phyloP scores from a whole-genome alignment of 2,797 vertebrate genomes.

The Myotis pilosus region DNA sequence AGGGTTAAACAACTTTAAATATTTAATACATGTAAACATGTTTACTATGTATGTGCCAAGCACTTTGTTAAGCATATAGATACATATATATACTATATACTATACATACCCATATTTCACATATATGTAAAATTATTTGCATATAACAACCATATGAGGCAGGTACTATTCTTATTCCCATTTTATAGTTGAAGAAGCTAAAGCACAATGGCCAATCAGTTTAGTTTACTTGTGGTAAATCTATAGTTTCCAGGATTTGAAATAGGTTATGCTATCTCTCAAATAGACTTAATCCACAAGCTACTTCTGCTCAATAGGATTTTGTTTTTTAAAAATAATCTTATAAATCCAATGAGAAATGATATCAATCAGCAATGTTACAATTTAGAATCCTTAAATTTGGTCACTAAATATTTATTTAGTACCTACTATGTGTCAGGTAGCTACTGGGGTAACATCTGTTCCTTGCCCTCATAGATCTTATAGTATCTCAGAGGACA shows the following conservation, averaged over 20 bases:
- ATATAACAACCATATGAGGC: neutral
- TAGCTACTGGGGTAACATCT: neutral
- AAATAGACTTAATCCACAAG: neutral
- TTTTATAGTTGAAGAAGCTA: neutral
- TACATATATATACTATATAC: neutral
- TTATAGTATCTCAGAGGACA: neutral
- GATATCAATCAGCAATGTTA: neutral
- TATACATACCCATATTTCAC: neutral
- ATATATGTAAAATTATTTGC: neutral
- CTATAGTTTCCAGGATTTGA: neutral
- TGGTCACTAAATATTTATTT: neutral
- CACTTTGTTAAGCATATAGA: neutral
- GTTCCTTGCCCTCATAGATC: neutral
- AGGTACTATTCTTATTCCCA: neutral
- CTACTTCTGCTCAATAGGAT: neutral
- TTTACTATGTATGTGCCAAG: neutral
- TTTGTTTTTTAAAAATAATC: constrained; percentile 19
- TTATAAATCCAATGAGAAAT: neutral
- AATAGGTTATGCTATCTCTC: neutral
- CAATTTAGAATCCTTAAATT: constrained; percentile 10
- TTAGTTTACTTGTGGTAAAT: neutral
- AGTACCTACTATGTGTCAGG: neutral
- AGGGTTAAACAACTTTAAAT: neutral
- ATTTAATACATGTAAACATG: neutral
- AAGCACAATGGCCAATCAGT: neutral